Evolutionary conservation across 2,113 vertebrate genomes (phyloP), one percentile per base, ranked within the genome.

Genomic region (Myrmophylax atrothorax): DNA sequence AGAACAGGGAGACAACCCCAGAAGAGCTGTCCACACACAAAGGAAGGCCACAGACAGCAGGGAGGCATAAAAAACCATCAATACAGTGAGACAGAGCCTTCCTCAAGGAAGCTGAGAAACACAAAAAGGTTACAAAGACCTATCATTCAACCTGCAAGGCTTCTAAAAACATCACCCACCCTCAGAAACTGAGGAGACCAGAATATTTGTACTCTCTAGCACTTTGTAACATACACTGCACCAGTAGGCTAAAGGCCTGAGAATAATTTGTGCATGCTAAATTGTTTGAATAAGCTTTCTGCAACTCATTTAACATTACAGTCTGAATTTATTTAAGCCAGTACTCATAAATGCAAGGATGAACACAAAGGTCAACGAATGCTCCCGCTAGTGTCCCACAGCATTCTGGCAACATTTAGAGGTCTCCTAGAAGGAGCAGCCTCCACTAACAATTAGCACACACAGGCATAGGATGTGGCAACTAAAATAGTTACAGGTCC

Each of bases 251-350:
- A 91, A 47, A 87, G 42, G 38, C 52, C 59, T 56, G 20, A 88
- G 44, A 84, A 77, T 44, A 47, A 81, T 58, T 55, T 80, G 47
- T 19, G 42, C 38, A 31, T 0, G 1, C 29, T 59, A 35, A 46
- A 80, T 35, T 73, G 62, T 46, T 58, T 3, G 1, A 58, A 50
- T 42, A 38, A 91, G 84, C 70, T 89, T 84, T 96, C 94, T 94
- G 62, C 76, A 96, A 91, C 69, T 87, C 72, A 67, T 40, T 83
- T 50, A 88, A 46, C 37, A 47, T 52, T 46, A 40, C 20, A 40
- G 38, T 35, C 62, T 35, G 40, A 93, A 76, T 75, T 83, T 69
- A 96, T 81, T 94, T 86, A 37, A 84, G 68, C 35, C 55, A 40
- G 50, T 60, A 38, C 72, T 67, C 70, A 79, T 50, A 87, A 87